Percentiles rank a stretch among this genome's conserved stretches.
phyloP scores from a whole-genome alignment of 2,113 vertebrate species.

The Cricetomys ansorgei region DNA sequence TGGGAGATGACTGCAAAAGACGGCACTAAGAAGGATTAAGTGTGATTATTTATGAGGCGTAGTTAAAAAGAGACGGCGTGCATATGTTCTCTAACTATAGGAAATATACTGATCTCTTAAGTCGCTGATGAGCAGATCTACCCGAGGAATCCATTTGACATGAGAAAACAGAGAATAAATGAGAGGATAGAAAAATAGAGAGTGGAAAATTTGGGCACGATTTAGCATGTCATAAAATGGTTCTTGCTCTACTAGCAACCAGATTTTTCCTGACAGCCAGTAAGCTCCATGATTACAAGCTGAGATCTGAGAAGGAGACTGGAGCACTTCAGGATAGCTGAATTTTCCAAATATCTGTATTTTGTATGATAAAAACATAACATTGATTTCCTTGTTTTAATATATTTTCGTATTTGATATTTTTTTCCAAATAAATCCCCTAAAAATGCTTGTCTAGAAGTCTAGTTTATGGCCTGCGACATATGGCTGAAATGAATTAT shows the following conservation, averaged over 20 bases:
- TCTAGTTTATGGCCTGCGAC: constrained; percentile 45
- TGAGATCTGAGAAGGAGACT: background rate
- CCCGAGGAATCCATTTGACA: constrained; percentile 46
- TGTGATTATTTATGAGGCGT: constrained; percentile 76
- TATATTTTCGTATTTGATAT: constrained; percentile 25
- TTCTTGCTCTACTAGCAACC: background rate
- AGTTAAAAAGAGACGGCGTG: constrained; percentile 72
- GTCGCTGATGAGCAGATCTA: constrained; percentile 59
- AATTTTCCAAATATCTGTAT: constrained; percentile 4
- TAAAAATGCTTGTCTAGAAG: background rate
- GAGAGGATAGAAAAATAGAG: background rate
- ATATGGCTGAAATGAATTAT: constrained; percentile 31
- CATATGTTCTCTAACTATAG: constrained; percentile 72
- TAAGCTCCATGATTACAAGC: background rate
- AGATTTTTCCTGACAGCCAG: constrained; percentile 27
- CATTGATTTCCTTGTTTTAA: constrained; percentile 31
- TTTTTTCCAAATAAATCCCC: background rate
- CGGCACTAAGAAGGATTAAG: constrained; percentile 72
- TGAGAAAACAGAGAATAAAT: constrained; percentile 48
- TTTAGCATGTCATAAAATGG: background rate
- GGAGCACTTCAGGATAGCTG: background rate
- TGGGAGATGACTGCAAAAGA: constrained; percentile 75
- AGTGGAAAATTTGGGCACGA: background rate
- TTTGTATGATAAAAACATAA: background rate
- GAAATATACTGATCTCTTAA: constrained; percentile 63